A percentile compares a stretch with the other conserved stretches of the same genome.
Evolutionary conservation across 2,888 invertebrate genomes (phyloP).

Genomic region (Chaitophorus viminalis): DNA sequence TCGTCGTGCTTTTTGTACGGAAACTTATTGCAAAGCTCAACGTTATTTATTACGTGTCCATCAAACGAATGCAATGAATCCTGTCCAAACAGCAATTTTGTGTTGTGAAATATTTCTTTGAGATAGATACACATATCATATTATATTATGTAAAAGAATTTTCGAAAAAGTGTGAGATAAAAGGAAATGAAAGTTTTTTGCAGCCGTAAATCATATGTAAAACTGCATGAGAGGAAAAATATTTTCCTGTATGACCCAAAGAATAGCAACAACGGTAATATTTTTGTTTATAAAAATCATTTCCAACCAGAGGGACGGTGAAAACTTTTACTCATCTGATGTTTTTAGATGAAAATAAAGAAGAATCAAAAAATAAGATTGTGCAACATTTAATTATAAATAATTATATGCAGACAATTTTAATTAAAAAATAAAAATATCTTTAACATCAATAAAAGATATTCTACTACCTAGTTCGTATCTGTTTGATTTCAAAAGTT

Average conservation of each 20-base stretch:
- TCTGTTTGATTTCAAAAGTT: no score
- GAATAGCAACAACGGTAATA: constrained; percentile 13
- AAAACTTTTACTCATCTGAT: constrained; percentile 27
- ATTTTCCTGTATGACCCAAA: neutral
- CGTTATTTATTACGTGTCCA: constrained; percentile 38
- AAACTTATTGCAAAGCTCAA: neutral
- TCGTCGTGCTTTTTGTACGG: neutral
- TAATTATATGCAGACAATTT: neutral
- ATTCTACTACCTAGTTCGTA: no score
- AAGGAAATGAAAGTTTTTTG: constrained; percentile 47
- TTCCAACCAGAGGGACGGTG: neutral
- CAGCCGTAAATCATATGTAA: constrained; percentile 45
- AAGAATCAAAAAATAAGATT: neutral
- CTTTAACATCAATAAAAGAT: no score
- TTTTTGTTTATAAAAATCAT: constrained; percentile 30
- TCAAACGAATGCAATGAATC: neutral
- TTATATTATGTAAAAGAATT: constrained; percentile 34
- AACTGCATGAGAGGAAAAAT: constrained; percentile 28
- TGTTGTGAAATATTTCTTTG: constrained; percentile 16
- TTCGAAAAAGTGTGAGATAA: constrained; percentile 23
- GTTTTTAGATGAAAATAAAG: neutral
- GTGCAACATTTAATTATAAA: neutral
- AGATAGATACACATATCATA: constrained; percentile 5
- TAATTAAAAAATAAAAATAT: neutral
- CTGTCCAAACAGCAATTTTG: constrained; percentile 6